Evolutionary conservation across 2,888 invertebrate genomes (phyloP).

Genomic region (Clostera curtula): DNA sequence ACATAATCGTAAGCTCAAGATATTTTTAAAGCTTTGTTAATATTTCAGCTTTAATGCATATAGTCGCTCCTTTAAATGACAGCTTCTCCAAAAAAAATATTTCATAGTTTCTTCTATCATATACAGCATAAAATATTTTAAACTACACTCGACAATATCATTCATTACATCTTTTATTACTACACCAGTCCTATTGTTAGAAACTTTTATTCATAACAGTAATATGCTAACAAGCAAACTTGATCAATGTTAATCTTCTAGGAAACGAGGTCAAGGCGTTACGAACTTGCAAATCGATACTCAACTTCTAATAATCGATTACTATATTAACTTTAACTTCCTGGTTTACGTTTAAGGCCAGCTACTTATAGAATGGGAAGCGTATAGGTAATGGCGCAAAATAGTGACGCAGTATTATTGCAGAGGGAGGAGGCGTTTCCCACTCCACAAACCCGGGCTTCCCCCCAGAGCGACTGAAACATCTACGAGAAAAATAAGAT

Average conservation of each 20-base stretch:
- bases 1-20: too few relatives aligned
- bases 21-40: too few relatives aligned
- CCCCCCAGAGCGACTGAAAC: conserved; percentile 70
- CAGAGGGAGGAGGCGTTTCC: conserved; percentile 57
- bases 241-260: conserved; percentile 14
- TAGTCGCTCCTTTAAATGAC: too few relatives aligned
- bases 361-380: conserved; percentile 75
- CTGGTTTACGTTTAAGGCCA: conserved; percentile 43
- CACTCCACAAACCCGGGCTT: conserved; percentile 34
- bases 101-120: too few relatives aligned
- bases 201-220: too few relatives aligned
- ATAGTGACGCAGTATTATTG: conserved; percentile 77
- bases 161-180: too few relatives aligned
- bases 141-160: too few relatives aligned
- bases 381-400: conserved; percentile 76
- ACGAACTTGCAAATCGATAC: conserved; percentile 20
- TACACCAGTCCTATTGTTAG: too few relatives aligned
- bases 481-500: conserved; percentile 75
- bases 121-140: too few relatives aligned
- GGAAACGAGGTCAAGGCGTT: conserved; percentile 24
- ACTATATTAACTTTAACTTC: conserved; percentile 14
- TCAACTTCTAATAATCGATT: conserved; percentile 17
- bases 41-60: too few relatives aligned
- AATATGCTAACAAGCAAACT: conserved; percentile 11
- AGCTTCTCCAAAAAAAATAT: too few relatives aligned